phyloP scores from a whole-genome alignment of 37 sponge, comb jelly and placozoan species.

The Chondrosia reniformis region DNA sequence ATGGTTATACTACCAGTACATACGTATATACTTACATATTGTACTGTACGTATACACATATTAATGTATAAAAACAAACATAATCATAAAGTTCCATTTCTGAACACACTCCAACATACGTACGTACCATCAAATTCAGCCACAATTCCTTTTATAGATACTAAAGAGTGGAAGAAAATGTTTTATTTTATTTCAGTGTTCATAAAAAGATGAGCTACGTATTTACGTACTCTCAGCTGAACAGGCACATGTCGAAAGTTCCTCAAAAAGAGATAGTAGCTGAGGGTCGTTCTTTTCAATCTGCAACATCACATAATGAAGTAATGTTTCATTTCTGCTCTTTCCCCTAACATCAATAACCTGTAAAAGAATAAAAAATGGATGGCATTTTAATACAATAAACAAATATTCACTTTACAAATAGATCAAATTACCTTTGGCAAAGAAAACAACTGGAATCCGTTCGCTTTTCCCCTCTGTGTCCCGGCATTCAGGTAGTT shows the following conservation, averaged over 20 bases:
- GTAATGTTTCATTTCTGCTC: conserved; percentile 32
- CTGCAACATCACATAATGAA: conserved; percentile 55
- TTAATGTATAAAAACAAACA: background rate
- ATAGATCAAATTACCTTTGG: no score
- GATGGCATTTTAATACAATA: background rate
- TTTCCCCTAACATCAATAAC: conserved; percentile 41
- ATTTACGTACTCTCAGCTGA: conserved; percentile 51
- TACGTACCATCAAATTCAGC: conserved; percentile 81
- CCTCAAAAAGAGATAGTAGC: conserved; percentile 29
- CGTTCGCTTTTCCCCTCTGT: conserved; percentile 69
- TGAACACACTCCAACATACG: no score
- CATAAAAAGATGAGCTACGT: background rate
- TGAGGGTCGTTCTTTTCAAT: conserved; percentile 38
- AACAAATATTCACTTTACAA: no score
- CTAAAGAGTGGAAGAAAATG: conserved; percentile 32
- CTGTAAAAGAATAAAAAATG: conserved; percentile 11
- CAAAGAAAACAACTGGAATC: conserved; percentile 62
- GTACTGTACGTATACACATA: background rate
- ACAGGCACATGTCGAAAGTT: conserved; percentile 35
- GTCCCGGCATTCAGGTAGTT: conserved; percentile 84
- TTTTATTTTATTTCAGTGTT: background rate
- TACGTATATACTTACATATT: background rate
- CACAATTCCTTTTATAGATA: conserved; percentile 63
- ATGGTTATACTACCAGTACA: no score
- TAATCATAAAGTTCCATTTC: no score